Base-by-base conservation (phyloP, 2,797 vertebrate species). In the Characodon lateralis region DNA sequence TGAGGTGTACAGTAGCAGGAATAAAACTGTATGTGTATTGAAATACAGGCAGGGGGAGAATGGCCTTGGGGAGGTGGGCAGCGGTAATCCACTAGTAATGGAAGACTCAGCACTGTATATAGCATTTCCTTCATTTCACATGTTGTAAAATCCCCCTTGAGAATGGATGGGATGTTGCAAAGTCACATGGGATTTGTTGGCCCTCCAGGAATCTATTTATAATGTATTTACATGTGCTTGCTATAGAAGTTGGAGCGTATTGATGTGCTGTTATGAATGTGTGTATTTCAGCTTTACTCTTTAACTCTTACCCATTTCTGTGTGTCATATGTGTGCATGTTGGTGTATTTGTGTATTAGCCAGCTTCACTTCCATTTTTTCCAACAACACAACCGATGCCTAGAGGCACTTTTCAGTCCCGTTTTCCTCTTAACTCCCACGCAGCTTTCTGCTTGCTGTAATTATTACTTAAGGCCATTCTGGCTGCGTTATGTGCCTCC, bases 351-450 rank as follows among this genome's bases (percentile, higher is more conserved):
- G 78, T 75, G 81, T 76, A 66, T 79, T 75, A 78, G 72, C 83
- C 82, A 78, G 74, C 80, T 78, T 80, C 84, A 28, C 48, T 77
- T 88, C 73, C 35, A 35, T 20, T 26, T 78, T 86, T 80, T 76
- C 72, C 71, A 81, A 88, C 76, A 81, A 79, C 76, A 79, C 71
- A 87, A 85, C 24, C 1, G 79, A 75, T 85, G 74, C 85, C 83
- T 85, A 50, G 48, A 26, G 68, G 85, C 83, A 81, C 84, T 85
- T 85, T 87, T 85, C 80, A 74, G 59, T 84, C 80, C 77, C 70
- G 53, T 48, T 74, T 82, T 77, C 84, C 74, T 84, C 78, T 83
- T 50, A 73, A 89, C 89, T 89, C 90, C 86, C 83, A 89, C 89
- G 59, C 80, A 78, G 68, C 82, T 69, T 75, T 81, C 24, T 53